Conservation (phyloP, 2,113 vertebrate species). For the human (Homo sapiens) region GRCh38 chr2:183376001-183376500, state of each 20-base stretch:
- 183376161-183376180: background rate
- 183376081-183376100: background rate
- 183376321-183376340: background rate
- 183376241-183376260: too few relatives aligned
- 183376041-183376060: conserved; percentile 11
- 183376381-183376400: background rate
- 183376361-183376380: background rate
- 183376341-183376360: background rate
- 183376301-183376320: background rate
- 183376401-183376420: background rate
- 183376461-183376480: background rate
- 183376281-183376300: background rate
- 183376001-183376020: conserved; percentile 11
- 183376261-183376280: background rate
- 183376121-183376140: background rate
- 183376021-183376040: background rate
- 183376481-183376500: background rate
- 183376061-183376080: background rate
- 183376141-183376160: background rate
- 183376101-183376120: background rate
- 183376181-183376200: background rate
- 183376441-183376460: background rate
- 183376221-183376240: background rate
- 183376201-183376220: background rate
- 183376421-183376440: background rate